Evolutionary conservation across 2,888 invertebrate species (phyloP).

Genomic region (Timema podura): DNA sequence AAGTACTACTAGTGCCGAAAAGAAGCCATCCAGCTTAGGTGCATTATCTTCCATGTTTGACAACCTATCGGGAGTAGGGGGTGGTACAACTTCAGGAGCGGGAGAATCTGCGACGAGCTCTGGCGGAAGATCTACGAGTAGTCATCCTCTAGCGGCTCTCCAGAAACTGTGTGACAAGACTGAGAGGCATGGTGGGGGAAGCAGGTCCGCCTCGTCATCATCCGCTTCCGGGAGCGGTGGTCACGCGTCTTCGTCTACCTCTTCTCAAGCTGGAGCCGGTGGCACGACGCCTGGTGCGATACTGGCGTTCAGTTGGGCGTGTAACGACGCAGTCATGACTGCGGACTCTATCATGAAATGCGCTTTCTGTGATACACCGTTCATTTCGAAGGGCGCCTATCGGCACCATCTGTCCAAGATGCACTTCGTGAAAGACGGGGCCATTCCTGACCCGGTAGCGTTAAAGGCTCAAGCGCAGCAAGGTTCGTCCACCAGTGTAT

Average conservation of each 20-base stretch:
- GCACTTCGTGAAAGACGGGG: conserved; percentile 93
- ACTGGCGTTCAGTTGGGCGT: conserved; percentile 90
- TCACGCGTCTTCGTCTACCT: conserved; percentile 35
- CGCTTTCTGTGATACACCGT: conserved; percentile 91
- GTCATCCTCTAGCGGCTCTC: conserved; percentile 89
- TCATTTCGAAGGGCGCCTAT: conserved; percentile 95
- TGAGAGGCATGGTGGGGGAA: conserved; percentile 61
- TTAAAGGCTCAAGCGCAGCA: conserved; percentile 53
- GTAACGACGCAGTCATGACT: conserved; percentile 85
- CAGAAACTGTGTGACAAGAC: conserved; percentile 96
- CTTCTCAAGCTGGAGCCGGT: conserved; percentile 40
- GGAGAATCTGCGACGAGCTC: conserved; percentile 47
- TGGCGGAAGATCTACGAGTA: conserved; percentile 56
- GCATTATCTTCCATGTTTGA: conserved; percentile 90
- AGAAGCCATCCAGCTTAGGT: conserved; percentile 63
- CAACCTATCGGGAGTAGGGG: conserved; percentile 62
- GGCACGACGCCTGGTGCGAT: conserved; percentile 65
- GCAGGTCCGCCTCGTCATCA: conserved; percentile 43
- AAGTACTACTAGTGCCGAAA: conserved; percentile 56
- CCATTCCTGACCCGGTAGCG: conserved; percentile 69
- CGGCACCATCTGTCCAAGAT: conserved; percentile 93
- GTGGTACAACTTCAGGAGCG: conserved; percentile 34
- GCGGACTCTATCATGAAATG: conserved; percentile 89
- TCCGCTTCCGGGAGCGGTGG: conserved; percentile 38
- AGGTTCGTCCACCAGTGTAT: conserved; percentile 34